Conservation (phyloP, 2,113 vertebrate species). For the Ranitomeya imitator region DNA sequence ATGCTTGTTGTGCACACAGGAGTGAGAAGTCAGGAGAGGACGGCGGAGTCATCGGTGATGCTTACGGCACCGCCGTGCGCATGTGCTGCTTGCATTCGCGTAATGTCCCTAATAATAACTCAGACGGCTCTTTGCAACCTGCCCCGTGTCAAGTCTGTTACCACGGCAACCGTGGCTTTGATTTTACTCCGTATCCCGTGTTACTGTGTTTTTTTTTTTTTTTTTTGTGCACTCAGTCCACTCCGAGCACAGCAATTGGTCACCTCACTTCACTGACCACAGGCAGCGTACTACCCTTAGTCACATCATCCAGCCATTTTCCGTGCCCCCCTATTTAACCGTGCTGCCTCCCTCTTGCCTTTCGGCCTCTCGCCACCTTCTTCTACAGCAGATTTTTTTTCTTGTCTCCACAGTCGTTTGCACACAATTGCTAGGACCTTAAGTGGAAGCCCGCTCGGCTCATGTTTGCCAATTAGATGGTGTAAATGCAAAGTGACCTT, state of each 20-base stretch:
- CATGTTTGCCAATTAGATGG: conserved; percentile 98
- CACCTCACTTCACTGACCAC: not conserved
- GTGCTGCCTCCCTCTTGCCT: not conserved
- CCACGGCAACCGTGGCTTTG: conserved; percentile 69
- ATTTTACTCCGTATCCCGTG: conserved; percentile 69
- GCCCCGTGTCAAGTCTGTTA: conserved; percentile 78
- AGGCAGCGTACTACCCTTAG: not conserved
- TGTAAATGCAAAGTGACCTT: conserved; percentile 99
- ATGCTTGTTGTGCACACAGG: not conserved
- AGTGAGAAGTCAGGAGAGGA: not conserved
- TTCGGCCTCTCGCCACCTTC: not conserved
- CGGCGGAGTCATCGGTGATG: not conserved
- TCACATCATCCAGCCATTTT: not conserved
- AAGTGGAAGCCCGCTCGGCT: conserved; percentile 74
- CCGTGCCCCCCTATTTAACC: not conserved
- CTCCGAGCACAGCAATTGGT: not conserved
- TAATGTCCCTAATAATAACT: conserved; percentile 72
- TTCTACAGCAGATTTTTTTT: not conserved
- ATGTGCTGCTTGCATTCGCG: not conserved
- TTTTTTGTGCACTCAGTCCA: conserved; percentile 51
- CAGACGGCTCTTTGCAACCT: conserved; percentile 75
- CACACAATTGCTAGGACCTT: conserved; percentile 57
- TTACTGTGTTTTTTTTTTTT: conserved; percentile 50
- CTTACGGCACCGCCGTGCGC: not conserved
- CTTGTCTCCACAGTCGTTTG: conserved; percentile 45